Base-by-base conservation (phyloP, 2,888 invertebrate genomes). In the Coecobrya sp. region DNA sequence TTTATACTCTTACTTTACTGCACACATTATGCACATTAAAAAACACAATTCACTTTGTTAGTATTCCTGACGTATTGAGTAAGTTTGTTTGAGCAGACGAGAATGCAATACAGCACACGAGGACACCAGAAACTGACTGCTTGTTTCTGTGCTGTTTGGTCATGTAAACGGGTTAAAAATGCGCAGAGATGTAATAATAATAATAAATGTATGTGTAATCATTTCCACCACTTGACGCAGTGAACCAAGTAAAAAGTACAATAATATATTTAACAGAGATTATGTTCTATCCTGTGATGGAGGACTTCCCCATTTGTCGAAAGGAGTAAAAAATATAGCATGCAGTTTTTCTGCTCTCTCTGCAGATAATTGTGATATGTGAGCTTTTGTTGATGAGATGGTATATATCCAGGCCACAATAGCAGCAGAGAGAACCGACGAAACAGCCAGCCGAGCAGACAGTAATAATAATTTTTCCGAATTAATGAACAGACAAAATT, bases 221-320 rank as follows among this genome's bases (percentile, higher is more conserved):
- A 59, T 82, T 82, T 82, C 82, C 82, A 59, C 82, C 25, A 82
- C 82, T 82, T 82, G 82, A 82, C 59, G 82, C 82, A 82, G 82
- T 55, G 59, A 82, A 82, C 82, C 82, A 59, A 52, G 55, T 30
- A 81, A 81, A 52, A 30, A 81, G 19, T 73, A 45, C 42, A 70
- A 70, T 22, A 70, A 70, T 65, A 25, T 65, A 65, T 22, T 65
- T 55, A n/a, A n/a, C 16, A 65, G 65, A 25, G 59, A 59, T 3
- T 55, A 55, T n/a, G n/a, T 55, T n/a, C 45, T 45, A 68, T 30
- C 4, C 36, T 13, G 30, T 52, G 82, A 82, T 82, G 82, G 82
- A 82, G 30, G 36, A 82, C 82, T 82, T 82, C 59, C 82, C 82
- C 82, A 82, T 82, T 82, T 82, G 82, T 82, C 82, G 59, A 59